phyloP scores from a whole-genome alignment of 2,888 invertebrate species.

The Aspidiotus rigidus region DNA sequence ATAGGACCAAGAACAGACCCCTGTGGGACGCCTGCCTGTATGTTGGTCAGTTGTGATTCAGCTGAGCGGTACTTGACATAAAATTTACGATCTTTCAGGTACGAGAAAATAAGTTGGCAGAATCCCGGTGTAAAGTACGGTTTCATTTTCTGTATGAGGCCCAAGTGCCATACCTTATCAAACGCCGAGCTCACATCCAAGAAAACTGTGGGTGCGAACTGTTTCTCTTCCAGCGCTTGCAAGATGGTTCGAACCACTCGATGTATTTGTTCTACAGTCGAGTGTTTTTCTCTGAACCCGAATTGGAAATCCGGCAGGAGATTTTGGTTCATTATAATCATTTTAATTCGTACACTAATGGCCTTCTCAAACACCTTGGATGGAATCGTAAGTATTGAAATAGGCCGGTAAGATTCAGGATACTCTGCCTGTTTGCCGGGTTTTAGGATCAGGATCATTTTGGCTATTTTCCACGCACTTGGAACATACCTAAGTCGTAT shows the following conservation, averaged over 20 bases:
- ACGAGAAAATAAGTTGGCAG: constrained; percentile 7
- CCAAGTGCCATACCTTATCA: constrained; percentile 8
- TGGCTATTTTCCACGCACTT: constrained; percentile 8
- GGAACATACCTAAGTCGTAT: constrained; percentile 16
- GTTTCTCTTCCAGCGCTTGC: constrained; percentile 5
- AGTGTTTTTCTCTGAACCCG: constrained; percentile 15
- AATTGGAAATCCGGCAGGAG: constrained; percentile 5
- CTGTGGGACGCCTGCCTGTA: constrained; percentile 20
- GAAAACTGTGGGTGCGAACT: constrained; percentile 5
- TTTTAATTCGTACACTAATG: not conserved
- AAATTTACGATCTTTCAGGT: constrained; percentile 2
- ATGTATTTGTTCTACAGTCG: constrained; percentile 10
- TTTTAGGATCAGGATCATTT: constrained; percentile 12
- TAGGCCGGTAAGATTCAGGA: constrained; percentile 11
- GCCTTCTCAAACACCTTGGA: constrained; percentile 19
- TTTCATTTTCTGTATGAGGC: constrained; percentile 3
- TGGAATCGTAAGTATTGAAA: constrained; percentile 2
- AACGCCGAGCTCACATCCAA: constrained; percentile 10
- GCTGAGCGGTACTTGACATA: not conserved
- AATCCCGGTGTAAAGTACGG: not conserved
- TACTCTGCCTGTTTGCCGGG: constrained; percentile 11
- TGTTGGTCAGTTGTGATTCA: constrained; percentile 5
- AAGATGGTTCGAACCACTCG: constrained; percentile 6
- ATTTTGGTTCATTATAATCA: constrained; percentile 6
- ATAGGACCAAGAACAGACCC: constrained; percentile 18